phyloP scores from a whole-genome alignment of 2,797 vertebrate genomes.

The Myotis myotis region DNA sequence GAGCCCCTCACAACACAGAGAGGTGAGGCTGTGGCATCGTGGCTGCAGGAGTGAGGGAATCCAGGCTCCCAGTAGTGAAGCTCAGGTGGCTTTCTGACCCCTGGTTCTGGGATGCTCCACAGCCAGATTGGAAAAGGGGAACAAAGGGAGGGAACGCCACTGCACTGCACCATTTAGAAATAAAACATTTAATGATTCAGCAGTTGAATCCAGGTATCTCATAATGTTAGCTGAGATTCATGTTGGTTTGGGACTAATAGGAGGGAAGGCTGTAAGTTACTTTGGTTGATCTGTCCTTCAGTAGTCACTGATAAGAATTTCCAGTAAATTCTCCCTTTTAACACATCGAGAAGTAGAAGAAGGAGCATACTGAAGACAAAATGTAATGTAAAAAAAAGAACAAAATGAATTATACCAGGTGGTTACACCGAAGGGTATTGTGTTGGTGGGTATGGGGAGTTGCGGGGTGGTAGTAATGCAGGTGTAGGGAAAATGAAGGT shows the following conservation, averaged over 20 bases:
- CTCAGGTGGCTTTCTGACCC: neutral
- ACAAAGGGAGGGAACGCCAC: neutral
- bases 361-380: slow-evolving; percentile 14
- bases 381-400: neutral
- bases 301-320: neutral
- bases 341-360: slow-evolving; percentile 2
- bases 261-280: neutral
- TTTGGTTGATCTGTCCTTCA: slow-evolving; percentile 4
- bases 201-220: neutral
- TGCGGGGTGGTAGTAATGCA: neutral
- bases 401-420: neutral
- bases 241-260: neutral
- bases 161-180: neutral
- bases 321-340: neutral
- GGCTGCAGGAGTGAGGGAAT: neutral
- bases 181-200: neutral
- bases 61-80: neutral
- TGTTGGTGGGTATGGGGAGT: neutral
- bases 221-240: neutral
- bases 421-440: neutral
- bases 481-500: neutral
- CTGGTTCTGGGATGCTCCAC: neutral
- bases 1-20: neutral
- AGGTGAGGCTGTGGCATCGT: neutral
- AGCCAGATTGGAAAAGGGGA: neutral